phyloP scores from a whole-genome alignment of 2,113 vertebrate species.

The Oryzias javanicus region DNA sequence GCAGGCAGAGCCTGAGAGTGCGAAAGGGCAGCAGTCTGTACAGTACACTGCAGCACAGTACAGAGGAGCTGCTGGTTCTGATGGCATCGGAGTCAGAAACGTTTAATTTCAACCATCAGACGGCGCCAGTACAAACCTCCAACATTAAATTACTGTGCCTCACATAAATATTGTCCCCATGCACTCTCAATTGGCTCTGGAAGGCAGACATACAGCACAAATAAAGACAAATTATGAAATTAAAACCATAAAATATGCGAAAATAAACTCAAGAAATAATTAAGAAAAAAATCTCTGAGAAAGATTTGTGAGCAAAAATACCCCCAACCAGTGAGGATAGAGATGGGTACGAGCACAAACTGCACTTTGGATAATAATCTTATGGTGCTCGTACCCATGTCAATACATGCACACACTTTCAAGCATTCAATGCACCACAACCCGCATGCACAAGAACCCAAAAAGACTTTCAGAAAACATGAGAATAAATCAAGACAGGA shows the following conservation, averaged over 20 bases:
- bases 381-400: conserved; percentile 2
- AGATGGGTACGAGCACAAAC: conserved; percentile 37
- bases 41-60: conserved; percentile 58
- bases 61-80: conserved; percentile 57
- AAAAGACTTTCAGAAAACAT: conserved; percentile 3
- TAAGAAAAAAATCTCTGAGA: background rate
- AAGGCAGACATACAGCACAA: conserved; percentile 69
- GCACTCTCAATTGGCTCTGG: conserved; percentile 97
- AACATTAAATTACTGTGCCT: conserved; percentile 99
- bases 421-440: conserved; percentile 43
- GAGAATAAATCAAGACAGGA: conserved; percentile 17
- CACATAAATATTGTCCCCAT: conserved; percentile 99
- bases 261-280: background rate
- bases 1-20: conserved; percentile 85
- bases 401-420: conserved; percentile 17
- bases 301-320: conserved; percentile 7
- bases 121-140: conserved; percentile 93
- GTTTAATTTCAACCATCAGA: conserved; percentile 57
- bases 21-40: conserved; percentile 83
- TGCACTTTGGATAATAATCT: conserved; percentile 5
- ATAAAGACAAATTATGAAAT: conserved; percentile 31
- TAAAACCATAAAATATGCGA: background rate
- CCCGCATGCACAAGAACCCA: conserved; percentile 25
- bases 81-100: conserved; percentile 66
- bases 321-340: conserved; percentile 2